Percentiles rank a stretch among this genome's conserved stretches.
These are phyloP conservation scores for Quadroppia sp. DNA, from an alignment of 2,888 invertebrate genomes.

Conservation along the genomic window DNA sequence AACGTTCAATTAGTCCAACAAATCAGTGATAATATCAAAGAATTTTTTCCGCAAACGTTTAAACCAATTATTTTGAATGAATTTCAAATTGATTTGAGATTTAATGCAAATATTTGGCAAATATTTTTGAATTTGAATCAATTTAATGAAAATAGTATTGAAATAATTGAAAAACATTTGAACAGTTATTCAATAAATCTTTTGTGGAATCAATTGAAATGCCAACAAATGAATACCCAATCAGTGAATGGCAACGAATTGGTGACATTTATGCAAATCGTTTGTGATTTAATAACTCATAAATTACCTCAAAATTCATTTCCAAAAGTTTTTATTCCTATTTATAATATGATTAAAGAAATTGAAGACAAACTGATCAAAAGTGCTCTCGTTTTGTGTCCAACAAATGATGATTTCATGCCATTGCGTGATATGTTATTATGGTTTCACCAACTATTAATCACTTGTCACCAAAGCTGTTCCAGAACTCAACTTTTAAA, in stretches of 20 bases:
- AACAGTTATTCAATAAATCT: conserved; percentile 34
- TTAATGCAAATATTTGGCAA: conserved; percentile 19
- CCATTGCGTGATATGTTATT: conserved; percentile 20
- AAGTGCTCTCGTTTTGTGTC: background rate
- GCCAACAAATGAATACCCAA: background rate
- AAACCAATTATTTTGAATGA: background rate
- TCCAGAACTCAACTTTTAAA: conserved; percentile 5
- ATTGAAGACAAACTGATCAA: conserved; percentile 14
- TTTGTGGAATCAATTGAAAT: conserved; percentile 32
- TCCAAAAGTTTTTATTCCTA: conserved; percentile 24
- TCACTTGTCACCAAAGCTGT: conserved; percentile 26
- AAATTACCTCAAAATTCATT: background rate
- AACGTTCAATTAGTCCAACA: background rate
- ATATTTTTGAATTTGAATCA: conserved; percentile 4
- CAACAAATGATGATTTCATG: conserved; percentile 23
- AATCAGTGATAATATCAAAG: background rate
- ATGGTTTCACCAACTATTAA: conserved; percentile 28
- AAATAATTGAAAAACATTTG: conserved; percentile 13
- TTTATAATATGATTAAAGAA: conserved; percentile 18
- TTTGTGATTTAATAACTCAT: background rate
- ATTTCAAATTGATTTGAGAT: conserved; percentile 39
- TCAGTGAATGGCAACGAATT: background rate
- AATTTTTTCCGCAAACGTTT: background rate
- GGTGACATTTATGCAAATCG: conserved; percentile 22
- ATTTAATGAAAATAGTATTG: background rate